Conservation (phyloP, 1,140 invertebrate genomes). For the Lasioglossum albipes region DNA sequence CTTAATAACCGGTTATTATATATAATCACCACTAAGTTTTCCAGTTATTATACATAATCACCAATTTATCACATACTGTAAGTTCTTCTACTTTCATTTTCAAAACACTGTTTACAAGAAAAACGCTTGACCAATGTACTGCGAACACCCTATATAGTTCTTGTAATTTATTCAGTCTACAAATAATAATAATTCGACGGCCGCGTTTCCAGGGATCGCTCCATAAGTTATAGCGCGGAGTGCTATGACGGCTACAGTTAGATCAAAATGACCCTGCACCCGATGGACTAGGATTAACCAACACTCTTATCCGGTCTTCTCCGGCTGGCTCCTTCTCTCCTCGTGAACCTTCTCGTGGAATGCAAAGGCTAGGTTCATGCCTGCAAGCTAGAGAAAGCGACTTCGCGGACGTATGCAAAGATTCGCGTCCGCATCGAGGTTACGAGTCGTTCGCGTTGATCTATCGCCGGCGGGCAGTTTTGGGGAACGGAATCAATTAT, state of each 20-base stretch:
- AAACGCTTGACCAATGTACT: no score
- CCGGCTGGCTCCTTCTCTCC: neutral
- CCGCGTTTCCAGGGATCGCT: no score
- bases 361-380: constrained; percentile 23
- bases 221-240: no score
- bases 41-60: no score
- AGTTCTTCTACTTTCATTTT: no score
- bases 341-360: neutral
- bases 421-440: constrained; percentile 11
- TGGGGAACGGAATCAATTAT: neutral
- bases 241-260: neutral
- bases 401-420: constrained; percentile 11
- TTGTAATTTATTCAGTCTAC: no score
- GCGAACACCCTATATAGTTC: no score
- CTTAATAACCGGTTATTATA: no score
- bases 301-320: neutral
- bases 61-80: no score
- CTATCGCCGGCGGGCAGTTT: neutral
- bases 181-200: no score
- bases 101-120: no score
- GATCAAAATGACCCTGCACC: neutral
- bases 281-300: neutral
- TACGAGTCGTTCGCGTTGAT: constrained; percentile 5
- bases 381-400: constrained; percentile 32
- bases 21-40: no score